Evolutionary conservation across 2,797 vertebrate species (phyloP), one percentile per base, ranked within the genome.

Genomic region (Pseudochromis fuscus): DNA sequence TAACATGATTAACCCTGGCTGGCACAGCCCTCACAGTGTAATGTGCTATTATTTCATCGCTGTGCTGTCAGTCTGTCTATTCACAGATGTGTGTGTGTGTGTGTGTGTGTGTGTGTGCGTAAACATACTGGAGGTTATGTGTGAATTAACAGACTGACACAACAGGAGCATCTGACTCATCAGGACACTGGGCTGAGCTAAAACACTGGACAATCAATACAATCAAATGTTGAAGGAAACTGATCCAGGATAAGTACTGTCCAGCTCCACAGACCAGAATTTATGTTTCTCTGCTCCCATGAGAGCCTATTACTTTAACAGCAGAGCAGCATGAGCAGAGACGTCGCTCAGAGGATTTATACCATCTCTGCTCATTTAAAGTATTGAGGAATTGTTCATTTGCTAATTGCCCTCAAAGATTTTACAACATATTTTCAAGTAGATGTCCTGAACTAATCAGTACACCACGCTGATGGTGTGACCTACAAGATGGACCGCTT

Each of bases 181-280:
- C 69, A 68, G 68, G 56, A 61, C 67, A 81, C 65, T 67, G 48
- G 74, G 72, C 64, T 38, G 38, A 84, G 78, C 62, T 77, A 68
- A 77, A 84, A 77, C 76, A 78, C 69, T 65, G 12, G 56, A 31
- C 42, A 62, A 82, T 81, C 72, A 38, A 85, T 79, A 67, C 21
- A 69, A 51, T 65, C 21, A 31, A 61, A 79, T 77, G 78, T 73
- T 62, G 12, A 55, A 70, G 61, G 46, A 42, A 75, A 69, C 30
- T 60, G 10, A 55, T 67, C n/a, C 19, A 57, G 80, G 60, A 52
- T 64, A 38, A 72, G 58, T 55, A 75, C 69, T 74, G 58, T 46
- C 28, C 15, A 40, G 52, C 48, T 51, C 59, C 19, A 42, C n/a
- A 42, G 44, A 52, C n/a, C 44, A 49, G 24, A 35, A 68, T 56